Base-by-base conservation (phyloP, 2,113 vertebrate genomes). In the Mirounga angustirostris region DNA sequence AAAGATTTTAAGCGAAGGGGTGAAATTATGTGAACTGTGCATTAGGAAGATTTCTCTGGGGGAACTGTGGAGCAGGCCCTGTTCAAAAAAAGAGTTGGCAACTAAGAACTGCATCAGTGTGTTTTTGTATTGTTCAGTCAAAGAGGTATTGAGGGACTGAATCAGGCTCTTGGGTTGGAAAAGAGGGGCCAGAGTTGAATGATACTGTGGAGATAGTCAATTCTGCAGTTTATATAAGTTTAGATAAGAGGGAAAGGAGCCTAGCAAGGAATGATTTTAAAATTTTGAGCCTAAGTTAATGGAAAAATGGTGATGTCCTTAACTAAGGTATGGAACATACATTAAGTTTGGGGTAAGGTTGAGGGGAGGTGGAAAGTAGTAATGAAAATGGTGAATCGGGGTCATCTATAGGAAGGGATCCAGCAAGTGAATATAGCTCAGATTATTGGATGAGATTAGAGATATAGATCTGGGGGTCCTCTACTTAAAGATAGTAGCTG, bases 1-100 rank as follows among this genome's bases (percentile, higher is more conserved):
- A 56, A 80, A 46, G 26, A 21, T 95, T 91, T 88, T 73, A 7
- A 74, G 36, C 24, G 22, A 50, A 78, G 6, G 43, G 54, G 19
- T 79, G 65, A 76, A 89, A 82, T 89, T 82, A 79, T 26, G 63
- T 80, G 65, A 94, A 26, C 19, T 67, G 9, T 30, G 22, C 33
- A 65, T 81, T 89, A 71, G 61, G 46, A 65, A 96, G 28, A 81
- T 87, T 94, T 94, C 40, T 88, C 91, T 79, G 28, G 58, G 21
- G 40, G 93, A 91, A 52, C 46, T 15, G 30, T 30, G 8, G 28
- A 89, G 22, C 52, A 79, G 73, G 12, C 16, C 18, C 40, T 54
- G 2, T 50, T 82, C 65, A 65, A 61, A 54, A 59, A 67, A 46
- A 28, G 10, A 26, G 10, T 36, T 69, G 54, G n/a, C 6, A 69